Conservation (phyloP, 2,797 vertebrate species). For the Dryobates pubescens region DNA sequence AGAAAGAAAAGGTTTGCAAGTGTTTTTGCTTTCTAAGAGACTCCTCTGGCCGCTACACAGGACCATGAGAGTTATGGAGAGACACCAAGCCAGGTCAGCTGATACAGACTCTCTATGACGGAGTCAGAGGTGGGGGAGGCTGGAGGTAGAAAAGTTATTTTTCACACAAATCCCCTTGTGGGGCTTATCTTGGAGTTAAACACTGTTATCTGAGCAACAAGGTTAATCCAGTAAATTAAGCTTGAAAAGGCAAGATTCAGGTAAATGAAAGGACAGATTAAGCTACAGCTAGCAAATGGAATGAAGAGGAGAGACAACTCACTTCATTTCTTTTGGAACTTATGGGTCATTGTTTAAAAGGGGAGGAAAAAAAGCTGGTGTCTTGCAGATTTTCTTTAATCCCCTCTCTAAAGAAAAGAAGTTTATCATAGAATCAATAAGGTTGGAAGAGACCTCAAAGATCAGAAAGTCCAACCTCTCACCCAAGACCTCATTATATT, state of each 20-base stretch:
- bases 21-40: constrained; percentile 45
- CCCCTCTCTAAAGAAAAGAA: background rate
- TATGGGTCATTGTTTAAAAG: background rate
- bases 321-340: background rate
- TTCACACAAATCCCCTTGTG: background rate
- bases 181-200: constrained; percentile 18
- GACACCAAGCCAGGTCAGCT: constrained; percentile 39
- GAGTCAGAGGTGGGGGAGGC: constrained; percentile 1
- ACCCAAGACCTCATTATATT: background rate
- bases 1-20: constrained; percentile 15
- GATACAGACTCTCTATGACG: background rate
- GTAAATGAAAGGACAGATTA: constrained; percentile 12
- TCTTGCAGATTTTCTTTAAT: background rate
- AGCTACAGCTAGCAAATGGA: background rate
- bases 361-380: background rate
- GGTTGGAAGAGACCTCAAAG: too few relatives aligned
- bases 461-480: too few relatives aligned
- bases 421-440: background rate
- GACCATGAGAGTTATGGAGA: background rate
- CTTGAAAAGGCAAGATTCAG: constrained; percentile 11
- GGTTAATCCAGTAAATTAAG: constrained; percentile 30
- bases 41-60: constrained; percentile 25
- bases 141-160: constrained; percentile 21
- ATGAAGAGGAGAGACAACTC: background rate
- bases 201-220: background rate